These are phyloP conservation scores for Pteromalus puparum DNA, from an alignment of 1,140 invertebrate genomes.

Conservation along the genomic window DNA sequence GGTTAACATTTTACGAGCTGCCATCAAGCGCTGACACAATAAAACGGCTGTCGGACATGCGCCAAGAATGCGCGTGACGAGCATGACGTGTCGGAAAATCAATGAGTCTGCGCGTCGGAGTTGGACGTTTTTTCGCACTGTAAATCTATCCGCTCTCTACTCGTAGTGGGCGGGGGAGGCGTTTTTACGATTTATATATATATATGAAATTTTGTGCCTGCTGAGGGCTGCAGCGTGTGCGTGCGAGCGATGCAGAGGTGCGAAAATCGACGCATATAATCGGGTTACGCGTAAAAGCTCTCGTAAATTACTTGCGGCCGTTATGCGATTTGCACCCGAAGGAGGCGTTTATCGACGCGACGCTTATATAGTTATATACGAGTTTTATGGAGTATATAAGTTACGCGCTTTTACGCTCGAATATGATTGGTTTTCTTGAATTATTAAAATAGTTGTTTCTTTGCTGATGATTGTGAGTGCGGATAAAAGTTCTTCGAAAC, in stretches of 20 bases:
- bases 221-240: neutral
- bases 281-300: neutral
- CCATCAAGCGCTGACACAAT: constrained; percentile 26
- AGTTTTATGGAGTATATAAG: neutral
- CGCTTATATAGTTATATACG: neutral
- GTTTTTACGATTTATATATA: constrained; percentile 6
- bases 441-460: too few relatives aligned
- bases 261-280: neutral
- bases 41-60: neutral
- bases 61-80: constrained; percentile 20
- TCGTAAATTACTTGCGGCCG: constrained; percentile 14
- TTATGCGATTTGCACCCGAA: neutral
- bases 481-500: too few relatives aligned
- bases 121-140: neutral
- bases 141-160: neutral
- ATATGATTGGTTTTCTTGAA: too few relatives aligned
- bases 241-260: neutral
- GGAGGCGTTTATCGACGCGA: neutral
- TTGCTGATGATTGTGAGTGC: too few relatives aligned
- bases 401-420: neutral
- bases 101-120: constrained; percentile 9
- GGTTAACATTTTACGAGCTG: constrained; percentile 21
- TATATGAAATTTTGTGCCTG: neutral
- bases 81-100: constrained; percentile 15
- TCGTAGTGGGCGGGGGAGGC: neutral